A percentile compares a stretch with the other conserved stretches of the same genome.
phyloP scores from a whole-genome alignment of 2,113 vertebrate species.

The Todiramphus chloris region DNA sequence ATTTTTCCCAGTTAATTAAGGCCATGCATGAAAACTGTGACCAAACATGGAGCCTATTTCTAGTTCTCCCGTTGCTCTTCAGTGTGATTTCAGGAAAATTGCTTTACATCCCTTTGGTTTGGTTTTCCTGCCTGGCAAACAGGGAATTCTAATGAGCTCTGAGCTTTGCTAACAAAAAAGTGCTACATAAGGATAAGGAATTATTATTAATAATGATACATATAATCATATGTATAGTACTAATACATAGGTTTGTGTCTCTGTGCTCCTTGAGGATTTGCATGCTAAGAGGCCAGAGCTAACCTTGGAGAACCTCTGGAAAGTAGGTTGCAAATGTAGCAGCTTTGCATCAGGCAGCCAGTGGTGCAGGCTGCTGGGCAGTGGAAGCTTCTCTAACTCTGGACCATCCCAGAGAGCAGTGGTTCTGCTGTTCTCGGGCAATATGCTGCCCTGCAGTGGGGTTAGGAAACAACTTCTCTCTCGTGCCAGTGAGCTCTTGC shows the following conservation, averaged over 20 bases:
- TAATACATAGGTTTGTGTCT: background rate
- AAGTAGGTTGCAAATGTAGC: background rate
- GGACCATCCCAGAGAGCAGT: background rate
- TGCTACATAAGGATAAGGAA: background rate
- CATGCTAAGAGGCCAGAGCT: background rate
- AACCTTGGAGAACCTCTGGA: background rate
- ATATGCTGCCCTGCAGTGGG: background rate
- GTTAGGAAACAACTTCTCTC: background rate
- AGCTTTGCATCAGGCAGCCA: background rate
- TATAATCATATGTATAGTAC: background rate
- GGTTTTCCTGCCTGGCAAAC: background rate
- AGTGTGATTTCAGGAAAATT: background rate
- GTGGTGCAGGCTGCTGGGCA: background rate
- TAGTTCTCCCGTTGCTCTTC: background rate
- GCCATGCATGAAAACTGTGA: background rate
- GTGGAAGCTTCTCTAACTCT: background rate
- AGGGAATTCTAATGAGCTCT: background rate
- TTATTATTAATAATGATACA: background rate
- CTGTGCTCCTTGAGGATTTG: background rate
- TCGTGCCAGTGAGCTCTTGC: background rate
- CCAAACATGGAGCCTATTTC: background rate
- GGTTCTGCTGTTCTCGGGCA: background rate
- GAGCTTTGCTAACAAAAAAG: background rate
- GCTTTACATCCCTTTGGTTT: background rate
- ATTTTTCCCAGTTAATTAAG: constrained; percentile 8